Evolutionary conservation across 2,888 invertebrate genomes (phyloP).

Genomic region (Anagyrus pseudococci): DNA sequence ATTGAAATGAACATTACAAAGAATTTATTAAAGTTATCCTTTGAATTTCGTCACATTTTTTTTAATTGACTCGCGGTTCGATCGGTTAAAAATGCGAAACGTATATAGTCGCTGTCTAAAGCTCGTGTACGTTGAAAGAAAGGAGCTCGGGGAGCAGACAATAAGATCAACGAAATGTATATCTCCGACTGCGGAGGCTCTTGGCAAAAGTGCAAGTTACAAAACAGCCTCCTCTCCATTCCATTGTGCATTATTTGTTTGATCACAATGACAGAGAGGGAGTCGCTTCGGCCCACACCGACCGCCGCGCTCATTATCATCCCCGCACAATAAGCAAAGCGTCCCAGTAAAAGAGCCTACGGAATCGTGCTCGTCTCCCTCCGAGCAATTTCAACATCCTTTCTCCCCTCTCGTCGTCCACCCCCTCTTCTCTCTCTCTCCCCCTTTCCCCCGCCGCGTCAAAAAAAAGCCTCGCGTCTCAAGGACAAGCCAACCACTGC

Average conservation of each 20-base stretch:
- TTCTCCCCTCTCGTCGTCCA: neutral
- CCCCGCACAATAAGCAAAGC: neutral
- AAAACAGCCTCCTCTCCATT: neutral
- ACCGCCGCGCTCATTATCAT: neutral
- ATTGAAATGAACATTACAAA: too few relatives aligned
- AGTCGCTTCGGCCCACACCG: neutral
- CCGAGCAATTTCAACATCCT: neutral
- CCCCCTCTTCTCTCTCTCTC: too few relatives aligned
- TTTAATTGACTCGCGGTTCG: too few relatives aligned
- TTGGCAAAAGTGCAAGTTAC: neutral
- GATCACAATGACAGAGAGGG: constrained; percentile 18
- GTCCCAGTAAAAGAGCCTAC: neutral
- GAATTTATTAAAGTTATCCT: too few relatives aligned
- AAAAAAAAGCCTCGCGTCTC: neutral
- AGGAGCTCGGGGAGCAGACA: too few relatives aligned
- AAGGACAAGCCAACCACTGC: neutral
- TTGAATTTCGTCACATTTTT: too few relatives aligned
- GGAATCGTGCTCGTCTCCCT: neutral
- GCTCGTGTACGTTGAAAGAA: too few relatives aligned
- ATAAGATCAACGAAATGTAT: too few relatives aligned
- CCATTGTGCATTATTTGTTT: constrained; percentile 18
- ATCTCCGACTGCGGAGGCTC: too few relatives aligned
- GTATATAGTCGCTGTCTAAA: too few relatives aligned
- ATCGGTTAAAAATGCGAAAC: too few relatives aligned
- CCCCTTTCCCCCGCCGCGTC: too few relatives aligned